phyloP scores from a whole-genome alignment of 2,797 vertebrate species.

The Rhadinocentrus ornatus region DNA sequence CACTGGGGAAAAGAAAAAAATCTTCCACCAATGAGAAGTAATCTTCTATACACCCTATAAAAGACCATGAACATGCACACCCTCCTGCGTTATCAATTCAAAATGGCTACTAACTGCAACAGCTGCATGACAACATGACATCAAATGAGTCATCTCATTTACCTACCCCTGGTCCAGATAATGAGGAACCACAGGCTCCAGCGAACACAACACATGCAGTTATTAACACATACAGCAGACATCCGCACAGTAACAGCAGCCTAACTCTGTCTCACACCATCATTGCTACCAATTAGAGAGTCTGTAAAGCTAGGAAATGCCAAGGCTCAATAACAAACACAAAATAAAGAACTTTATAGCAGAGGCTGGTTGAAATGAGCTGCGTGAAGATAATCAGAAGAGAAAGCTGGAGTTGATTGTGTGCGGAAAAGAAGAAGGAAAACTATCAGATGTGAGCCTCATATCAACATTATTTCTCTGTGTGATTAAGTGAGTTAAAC shows the following conservation, averaged over 20 bases:
- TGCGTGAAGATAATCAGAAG: constrained; percentile 50
- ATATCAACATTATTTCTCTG: not conserved
- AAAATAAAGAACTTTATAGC: constrained; percentile 32
- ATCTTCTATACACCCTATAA: constrained; percentile 3
- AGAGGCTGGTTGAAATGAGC: constrained; percentile 36
- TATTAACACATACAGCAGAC: constrained; percentile 18
- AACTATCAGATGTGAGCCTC: constrained; percentile 20
- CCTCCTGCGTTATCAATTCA: constrained; percentile 50
- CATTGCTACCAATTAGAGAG: constrained; percentile 31
- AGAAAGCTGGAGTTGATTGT: constrained; percentile 45
- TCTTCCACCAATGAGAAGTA: not conserved
- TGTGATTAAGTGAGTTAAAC: constrained; percentile 8
- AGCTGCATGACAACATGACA: constrained; percentile 64
- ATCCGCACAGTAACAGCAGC: not conserved
- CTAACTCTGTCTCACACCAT: constrained; percentile 21
- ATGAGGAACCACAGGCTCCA: constrained; percentile 65
- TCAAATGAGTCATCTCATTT: constrained; percentile 67
- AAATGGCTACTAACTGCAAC: constrained; percentile 59
- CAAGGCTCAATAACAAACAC: constrained; percentile 45
- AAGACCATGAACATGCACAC: constrained; percentile 44
- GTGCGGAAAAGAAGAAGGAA: constrained; percentile 6
- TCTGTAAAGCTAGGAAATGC: constrained; percentile 48
- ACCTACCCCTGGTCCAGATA: constrained; percentile 71
- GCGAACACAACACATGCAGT: constrained; percentile 22
- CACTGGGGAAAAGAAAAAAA: constrained; percentile 1